Conservation (phyloP, 2,888 invertebrate species). For the Acronicta leporina region DNA sequence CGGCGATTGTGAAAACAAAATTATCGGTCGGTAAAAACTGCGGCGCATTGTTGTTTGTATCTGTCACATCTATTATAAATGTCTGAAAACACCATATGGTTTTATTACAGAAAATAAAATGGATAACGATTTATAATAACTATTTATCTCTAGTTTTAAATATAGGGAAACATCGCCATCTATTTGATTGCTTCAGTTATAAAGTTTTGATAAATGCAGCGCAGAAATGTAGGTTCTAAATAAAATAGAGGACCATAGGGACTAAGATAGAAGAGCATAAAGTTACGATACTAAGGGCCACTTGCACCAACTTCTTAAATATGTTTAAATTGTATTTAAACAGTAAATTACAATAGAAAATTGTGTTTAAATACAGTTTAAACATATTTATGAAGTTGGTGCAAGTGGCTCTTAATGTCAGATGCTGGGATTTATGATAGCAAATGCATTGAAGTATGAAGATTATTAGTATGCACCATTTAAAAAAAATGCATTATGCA, state of each 20-base stretch:
- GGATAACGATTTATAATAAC: conserved; percentile 24
- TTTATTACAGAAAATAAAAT: conserved; percentile 10
- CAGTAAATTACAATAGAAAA: too few relatives aligned
- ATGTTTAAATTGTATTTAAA: too few relatives aligned
- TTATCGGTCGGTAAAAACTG: conserved; percentile 67
- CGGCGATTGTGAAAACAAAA: conserved; percentile 78
- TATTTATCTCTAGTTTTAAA: conserved; percentile 14
- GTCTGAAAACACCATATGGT: conserved; percentile 70
- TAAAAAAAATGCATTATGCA: too few relatives aligned
- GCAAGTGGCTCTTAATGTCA: too few relatives aligned
- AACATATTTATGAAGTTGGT: too few relatives aligned
- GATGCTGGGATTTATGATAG: conserved; percentile 6
- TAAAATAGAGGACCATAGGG: conserved; percentile 15
- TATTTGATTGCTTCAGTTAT: not conserved
- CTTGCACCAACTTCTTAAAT: too few relatives aligned
- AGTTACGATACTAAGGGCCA: conserved; percentile 13
- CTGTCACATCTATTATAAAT: conserved; percentile 73
- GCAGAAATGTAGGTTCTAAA: not conserved
- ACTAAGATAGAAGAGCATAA: conserved; percentile 8
- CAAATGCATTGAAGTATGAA: conserved; percentile 2
- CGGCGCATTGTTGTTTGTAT: conserved; percentile 86
- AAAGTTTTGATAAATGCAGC: conserved; percentile 2
- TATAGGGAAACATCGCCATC: conserved; percentile 2
- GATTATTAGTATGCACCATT: not conserved
- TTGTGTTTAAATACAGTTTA: too few relatives aligned